Conservation (phyloP, 2,113 vertebrate genomes). For the Cichladusa arquata region DNA sequence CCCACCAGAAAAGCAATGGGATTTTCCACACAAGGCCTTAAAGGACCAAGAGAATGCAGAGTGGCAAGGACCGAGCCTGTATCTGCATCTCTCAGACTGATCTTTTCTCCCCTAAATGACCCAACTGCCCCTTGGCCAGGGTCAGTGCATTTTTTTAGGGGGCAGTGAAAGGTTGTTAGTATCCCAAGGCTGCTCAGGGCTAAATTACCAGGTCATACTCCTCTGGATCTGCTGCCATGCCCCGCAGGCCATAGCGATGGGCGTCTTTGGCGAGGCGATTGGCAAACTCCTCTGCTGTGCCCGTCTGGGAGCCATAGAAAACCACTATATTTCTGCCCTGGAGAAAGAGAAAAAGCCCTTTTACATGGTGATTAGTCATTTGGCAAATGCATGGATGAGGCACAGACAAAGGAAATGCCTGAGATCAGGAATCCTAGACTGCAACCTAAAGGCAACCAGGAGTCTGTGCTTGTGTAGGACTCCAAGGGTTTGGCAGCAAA, state of each 20-base stretch:
- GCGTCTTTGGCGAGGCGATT: conserved; percentile 94
- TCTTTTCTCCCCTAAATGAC: not conserved
- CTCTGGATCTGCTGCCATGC: conserved; percentile 94
- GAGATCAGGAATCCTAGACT: not conserved
- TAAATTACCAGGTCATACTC: conserved; percentile 91
- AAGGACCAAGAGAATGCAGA: not conserved
- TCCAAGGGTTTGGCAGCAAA: not conserved
- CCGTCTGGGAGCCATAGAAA: conserved; percentile 97
- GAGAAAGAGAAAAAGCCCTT: not conserved
- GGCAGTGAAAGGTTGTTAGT: not conserved
- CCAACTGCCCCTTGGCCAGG: not conserved
- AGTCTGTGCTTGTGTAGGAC: accelerated
- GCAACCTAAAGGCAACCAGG: not conserved
- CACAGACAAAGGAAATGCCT: not conserved
- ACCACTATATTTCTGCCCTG: conserved; percentile 93
- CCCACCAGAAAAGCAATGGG: not conserved
- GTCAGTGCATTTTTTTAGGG: not conserved
- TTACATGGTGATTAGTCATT: not conserved
- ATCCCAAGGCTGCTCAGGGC: not conserved
- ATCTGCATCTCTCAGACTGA: not conserved
- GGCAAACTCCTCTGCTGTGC: conserved; percentile 94
- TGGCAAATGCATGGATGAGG: not conserved
- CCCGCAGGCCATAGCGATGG: conserved; percentile 94
- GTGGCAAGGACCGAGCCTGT: not conserved
- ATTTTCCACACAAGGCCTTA: not conserved